Evolutionary conservation across 2,888 invertebrate genomes (phyloP).

Genomic region (Macrophya annulata): DNA sequence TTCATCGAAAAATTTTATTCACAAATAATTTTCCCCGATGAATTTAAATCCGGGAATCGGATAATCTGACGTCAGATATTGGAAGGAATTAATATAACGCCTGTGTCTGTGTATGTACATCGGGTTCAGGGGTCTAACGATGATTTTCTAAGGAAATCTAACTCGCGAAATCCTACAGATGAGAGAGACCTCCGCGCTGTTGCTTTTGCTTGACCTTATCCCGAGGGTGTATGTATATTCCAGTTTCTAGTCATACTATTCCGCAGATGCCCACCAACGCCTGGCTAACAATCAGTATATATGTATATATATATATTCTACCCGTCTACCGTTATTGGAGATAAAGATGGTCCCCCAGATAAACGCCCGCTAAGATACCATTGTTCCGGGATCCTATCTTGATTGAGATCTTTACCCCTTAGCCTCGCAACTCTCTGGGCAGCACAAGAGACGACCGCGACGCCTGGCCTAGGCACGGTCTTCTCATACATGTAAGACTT

Average conservation of each 20-base stretch:
- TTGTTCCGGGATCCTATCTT: slow-evolving; percentile 72
- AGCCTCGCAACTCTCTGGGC: slow-evolving; percentile 26
- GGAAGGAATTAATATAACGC: neutral
- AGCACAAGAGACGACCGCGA: slow-evolving; percentile 7
- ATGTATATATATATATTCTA: neutral
- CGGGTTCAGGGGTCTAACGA: slow-evolving; percentile 15
- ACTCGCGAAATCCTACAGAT: neutral
- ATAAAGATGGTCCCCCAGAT: slow-evolving; percentile 64
- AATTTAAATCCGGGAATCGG: no score
- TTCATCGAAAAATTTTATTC: no score
- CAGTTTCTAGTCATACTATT: neutral
- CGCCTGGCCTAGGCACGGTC: neutral
- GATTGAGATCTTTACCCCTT: slow-evolving; percentile 73
- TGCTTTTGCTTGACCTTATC: slow-evolving; percentile 26
- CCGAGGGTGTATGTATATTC: slow-evolving; percentile 4
- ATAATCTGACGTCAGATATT: no score
- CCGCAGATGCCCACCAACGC: neutral
- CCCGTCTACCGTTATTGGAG: slow-evolving; percentile 50
- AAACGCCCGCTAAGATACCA: slow-evolving; percentile 70
- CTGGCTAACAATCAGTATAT: neutral
- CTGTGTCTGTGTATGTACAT: no score
- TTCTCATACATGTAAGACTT: slow-evolving; percentile 30
- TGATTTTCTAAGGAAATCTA: slow-evolving; percentile 22
- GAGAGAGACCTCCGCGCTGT: neutral
- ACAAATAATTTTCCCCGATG: no score